Base-by-base conservation (phyloP, 2,113 vertebrate genomes). In the Colossoma macropomum region DNA sequence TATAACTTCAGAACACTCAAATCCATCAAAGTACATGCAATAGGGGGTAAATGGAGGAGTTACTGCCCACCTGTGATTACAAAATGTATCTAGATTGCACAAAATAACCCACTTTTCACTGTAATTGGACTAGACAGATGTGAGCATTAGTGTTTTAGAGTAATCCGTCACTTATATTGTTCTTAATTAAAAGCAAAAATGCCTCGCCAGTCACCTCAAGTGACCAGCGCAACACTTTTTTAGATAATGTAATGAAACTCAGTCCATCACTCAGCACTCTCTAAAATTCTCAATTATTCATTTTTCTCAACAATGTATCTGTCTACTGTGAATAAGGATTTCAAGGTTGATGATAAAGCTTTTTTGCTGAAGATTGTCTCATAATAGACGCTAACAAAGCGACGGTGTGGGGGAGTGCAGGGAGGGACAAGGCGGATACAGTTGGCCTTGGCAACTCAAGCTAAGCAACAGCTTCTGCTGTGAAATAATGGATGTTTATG, bases 401-500 rank as follows among this genome's bases (percentile, higher is more conserved):
- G 19, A 17, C 1, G 25, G 7, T 11, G 68, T 54, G 28, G 30
- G 81, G 19, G 66, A 68, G 50, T 28, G 34, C 62, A 38, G n/a
- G 15, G 54, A 54, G n/a, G 16, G 62, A 23, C 60, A 54, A 60
- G 34, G 68, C 28, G 21, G 17, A 34, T 83, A 48, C 52, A 70
- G 60, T 68, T 54, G 28, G 32, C 71, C 77, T 80, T 80, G 77
- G 65, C 60, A 65, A 75, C 8, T 54, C n/a, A 4, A 3, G 50
- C 21, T 19, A 72, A 21, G 41, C 41, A 23, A 60, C 50, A 23
- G 68, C 52, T 59, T 23, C 62, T 25, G 83, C 62, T 66, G 79
- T 48, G 50, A 28, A 73, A 73, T 72, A 77, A 79, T 66, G 59
- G 12, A n/a, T 84, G 59, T 84, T 72, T 54, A 78, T 68, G 77